Evolutionary conservation across 2,888 invertebrate genomes (phyloP).

Genomic region (Epinotia bilunana): DNA sequence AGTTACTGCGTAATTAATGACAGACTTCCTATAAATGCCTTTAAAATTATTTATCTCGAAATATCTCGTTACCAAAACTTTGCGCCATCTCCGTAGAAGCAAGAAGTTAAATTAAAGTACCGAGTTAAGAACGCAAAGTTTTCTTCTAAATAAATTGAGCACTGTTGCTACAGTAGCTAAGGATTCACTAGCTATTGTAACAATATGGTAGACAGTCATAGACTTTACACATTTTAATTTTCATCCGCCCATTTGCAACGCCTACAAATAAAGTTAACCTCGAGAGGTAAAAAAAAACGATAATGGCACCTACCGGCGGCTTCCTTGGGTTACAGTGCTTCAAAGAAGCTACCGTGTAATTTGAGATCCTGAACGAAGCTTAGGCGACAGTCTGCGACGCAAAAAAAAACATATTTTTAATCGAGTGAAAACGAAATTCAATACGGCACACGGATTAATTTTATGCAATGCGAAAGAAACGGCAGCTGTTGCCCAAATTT

Average conservation of each 20-base stretch:
- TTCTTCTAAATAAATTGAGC: conserved; percentile 25
- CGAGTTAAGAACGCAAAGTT: conserved; percentile 30
- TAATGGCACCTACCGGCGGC: conserved; percentile 62
- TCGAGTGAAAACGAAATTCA: conserved; percentile 80
- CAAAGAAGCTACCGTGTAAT: conserved; percentile 81
- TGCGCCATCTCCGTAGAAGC: conserved; percentile 20
- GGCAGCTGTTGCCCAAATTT: conserved; percentile 79
- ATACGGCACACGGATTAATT: conserved; percentile 80
- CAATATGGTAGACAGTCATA: conserved; percentile 33
- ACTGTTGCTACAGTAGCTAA: not conserved
- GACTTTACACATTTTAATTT: conserved; percentile 61
- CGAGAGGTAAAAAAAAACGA: conserved; percentile 52
- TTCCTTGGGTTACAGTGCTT: conserved; percentile 69
- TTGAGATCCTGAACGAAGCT: conserved; percentile 76
- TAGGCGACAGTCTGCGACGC: conserved; percentile 77
- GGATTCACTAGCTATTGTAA: not conserved
- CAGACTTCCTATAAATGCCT: conserved; percentile 19
- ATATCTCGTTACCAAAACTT: conserved; percentile 32
- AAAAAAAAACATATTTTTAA: conserved; percentile 73
- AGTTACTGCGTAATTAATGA: conserved; percentile 18
- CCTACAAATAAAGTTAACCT: conserved; percentile 65
- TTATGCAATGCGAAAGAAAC: conserved; percentile 78
- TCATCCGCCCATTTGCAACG: conserved; percentile 67
- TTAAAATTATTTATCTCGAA: conserved; percentile 32
- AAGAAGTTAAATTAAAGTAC: conserved; percentile 33